Conservation (phyloP, 2,113 vertebrate genomes). For the Syngnathoides biaculeatus region DNA sequence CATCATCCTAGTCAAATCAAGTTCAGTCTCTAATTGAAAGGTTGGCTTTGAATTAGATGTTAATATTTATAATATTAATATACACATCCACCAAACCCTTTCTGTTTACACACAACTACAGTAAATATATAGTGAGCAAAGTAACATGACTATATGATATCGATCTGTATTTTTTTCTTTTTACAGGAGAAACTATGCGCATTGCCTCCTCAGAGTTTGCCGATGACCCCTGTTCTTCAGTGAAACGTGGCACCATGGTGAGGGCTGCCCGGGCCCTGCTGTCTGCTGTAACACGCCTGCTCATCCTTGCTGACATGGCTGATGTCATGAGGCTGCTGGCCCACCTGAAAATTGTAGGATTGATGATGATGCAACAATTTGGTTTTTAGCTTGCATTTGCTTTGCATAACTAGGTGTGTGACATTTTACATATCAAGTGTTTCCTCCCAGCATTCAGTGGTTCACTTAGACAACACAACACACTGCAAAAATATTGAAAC, state of each 20-base stretch:
- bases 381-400: neutral
- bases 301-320: constrained; percentile 98
- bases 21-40: too few species aligned
- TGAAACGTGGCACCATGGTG: constrained; percentile 98
- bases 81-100: neutral
- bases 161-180: neutral
- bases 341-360: constrained; percentile 92
- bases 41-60: neutral
- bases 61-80: neutral
- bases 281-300: constrained; percentile 92
- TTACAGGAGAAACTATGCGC: constrained; percentile 89
- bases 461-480: neutral
- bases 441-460: neutral
- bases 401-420: neutral
- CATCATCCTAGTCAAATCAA: too few species aligned
- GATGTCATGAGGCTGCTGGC: constrained; percentile 97
- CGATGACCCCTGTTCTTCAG: constrained; percentile 93
- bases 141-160: neutral
- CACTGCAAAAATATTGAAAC: neutral
- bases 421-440: neutral
- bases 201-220: constrained; percentile 94
- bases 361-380: neutral
- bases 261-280: constrained; percentile 91
- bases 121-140: neutral
- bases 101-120: neutral